Evolutionary conservation across 2,888 invertebrate genomes (phyloP).

Genomic region (Trichopoda pennipes): DNA sequence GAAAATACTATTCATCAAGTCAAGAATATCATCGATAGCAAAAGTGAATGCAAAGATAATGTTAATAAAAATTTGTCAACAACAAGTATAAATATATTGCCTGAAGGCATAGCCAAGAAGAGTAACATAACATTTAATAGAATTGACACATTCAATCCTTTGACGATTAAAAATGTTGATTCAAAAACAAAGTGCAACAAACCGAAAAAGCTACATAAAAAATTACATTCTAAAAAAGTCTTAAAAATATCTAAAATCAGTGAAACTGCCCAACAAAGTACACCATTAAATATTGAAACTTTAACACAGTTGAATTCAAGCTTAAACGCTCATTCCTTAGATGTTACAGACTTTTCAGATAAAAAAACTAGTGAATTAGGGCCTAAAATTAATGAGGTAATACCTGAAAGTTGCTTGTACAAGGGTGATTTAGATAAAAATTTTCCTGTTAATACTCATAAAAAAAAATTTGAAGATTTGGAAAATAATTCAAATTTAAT

Average conservation of each 20-base stretch:
- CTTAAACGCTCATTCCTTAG: not conserved
- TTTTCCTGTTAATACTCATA: not conserved
- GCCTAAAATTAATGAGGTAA: not conserved
- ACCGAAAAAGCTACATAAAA: slow-evolving; percentile 41
- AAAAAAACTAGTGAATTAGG: not conserved
- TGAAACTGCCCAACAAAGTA: slow-evolving; percentile 1
- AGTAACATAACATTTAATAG: slow-evolving; percentile 8
- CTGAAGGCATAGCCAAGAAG: not conserved
- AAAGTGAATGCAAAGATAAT: slow-evolving; percentile 4
- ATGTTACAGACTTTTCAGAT: not conserved
- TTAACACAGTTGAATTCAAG: not conserved
- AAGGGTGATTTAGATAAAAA: slow-evolving; percentile 3
- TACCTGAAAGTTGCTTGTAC: not conserved
- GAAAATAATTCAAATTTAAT: not conserved
- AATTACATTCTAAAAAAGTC: slow-evolving; percentile 14
- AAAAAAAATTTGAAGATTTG: not conserved
- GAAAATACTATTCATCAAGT: slow-evolving; percentile 70
- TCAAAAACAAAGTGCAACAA: slow-evolving; percentile 43
- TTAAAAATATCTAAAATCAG: slow-evolving; percentile 8
- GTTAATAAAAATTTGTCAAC: not conserved
- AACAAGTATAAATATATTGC: not conserved
- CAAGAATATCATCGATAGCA: slow-evolving; percentile 40
- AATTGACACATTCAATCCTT: slow-evolving; percentile 25
- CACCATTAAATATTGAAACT: not conserved
- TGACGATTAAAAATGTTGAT: slow-evolving; percentile 13